A percentile compares a stretch with the other conserved stretches of the same genome.
Evolutionary conservation across 2,113 vertebrate genomes (phyloP).

Genomic region (Saguinus imperator): DNA sequence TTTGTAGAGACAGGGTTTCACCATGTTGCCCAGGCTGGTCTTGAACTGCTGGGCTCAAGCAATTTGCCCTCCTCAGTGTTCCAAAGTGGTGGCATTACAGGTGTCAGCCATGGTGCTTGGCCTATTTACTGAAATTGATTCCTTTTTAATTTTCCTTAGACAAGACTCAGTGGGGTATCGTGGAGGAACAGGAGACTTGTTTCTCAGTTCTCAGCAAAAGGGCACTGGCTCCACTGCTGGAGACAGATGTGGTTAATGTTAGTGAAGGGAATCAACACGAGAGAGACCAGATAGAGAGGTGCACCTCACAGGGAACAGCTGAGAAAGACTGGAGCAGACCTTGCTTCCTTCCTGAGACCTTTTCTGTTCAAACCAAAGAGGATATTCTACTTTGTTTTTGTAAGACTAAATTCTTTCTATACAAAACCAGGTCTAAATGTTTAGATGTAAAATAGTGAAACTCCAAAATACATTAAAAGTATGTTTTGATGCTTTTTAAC

Average conservation of each 20-base stretch:
- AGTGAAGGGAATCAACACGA: background rate
- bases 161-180: background rate
- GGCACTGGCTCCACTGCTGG: background rate
- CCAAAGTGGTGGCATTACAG: too few species aligned
- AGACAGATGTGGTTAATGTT: too few species aligned
- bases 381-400: background rate
- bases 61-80: too few species aligned
- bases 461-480: background rate
- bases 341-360: background rate
- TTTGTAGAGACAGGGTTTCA: too few species aligned
- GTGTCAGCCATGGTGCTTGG: too few species aligned
- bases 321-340: background rate
- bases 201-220: background rate
- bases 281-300: background rate
- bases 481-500: background rate
- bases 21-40: too few species aligned
- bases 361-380: background rate
- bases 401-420: background rate
- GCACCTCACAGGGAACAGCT: rapidly evolving
- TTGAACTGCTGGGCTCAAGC: too few species aligned
- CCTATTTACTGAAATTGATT: background rate
- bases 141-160: background rate
- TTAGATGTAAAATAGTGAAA: background rate
- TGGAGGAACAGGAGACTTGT: background rate
- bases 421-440: background rate